Evolutionary conservation across 2,888 invertebrate species (phyloP), one percentile per base, ranked within the genome.

Genomic region (Agelastica alni): DNA sequence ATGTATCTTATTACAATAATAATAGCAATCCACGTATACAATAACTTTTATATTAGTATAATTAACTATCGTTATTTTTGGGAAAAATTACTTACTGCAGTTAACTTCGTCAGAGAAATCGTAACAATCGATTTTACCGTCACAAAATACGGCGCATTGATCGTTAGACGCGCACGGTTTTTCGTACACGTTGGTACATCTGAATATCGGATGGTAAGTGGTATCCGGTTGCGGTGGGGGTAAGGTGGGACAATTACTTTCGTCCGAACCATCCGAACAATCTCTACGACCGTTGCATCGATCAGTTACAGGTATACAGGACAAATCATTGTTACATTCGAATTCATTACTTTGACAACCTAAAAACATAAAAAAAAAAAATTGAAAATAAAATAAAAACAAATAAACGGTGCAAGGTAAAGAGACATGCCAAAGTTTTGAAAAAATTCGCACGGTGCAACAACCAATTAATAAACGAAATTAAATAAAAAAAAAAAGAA

Each of bases 101-200:
- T 89, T 89, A 70, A 87, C 81, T 79, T 94, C 93, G 76, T 94
- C 93, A 65, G 90, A 90, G 70, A 81, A 81, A 78, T 94, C 93
- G 1, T 87, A 87, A 79, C 93, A 93, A 80, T 93, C 91, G 61
- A 85, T 80, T 62, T 80, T 83, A 36, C 86, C 86, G 73, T 92
- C 83, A 75, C 91, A 91, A 51, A 77, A 74, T 56, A 82, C 75
- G 61, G 88, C 79, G 71, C 89, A 90, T 51, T 72, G 68, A 30
- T 69, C 63, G 61, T 75, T 78, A 65, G 71, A 76, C 61, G 70
- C 66, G 70, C 82, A 83, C 56, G 72, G 73, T 68, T 75, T 77
- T 65, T 77, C 72, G 48, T 75, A 75, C n/a, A n/a, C n/a, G 37
- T 65, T 61, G 53, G 74, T 71, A 68, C 80, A 81, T 62, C 68